Evolutionary conservation across 1,140 invertebrate genomes (phyloP), one percentile per base, ranked within the genome.

Genomic region (Drosophila ercepeae): DNA sequence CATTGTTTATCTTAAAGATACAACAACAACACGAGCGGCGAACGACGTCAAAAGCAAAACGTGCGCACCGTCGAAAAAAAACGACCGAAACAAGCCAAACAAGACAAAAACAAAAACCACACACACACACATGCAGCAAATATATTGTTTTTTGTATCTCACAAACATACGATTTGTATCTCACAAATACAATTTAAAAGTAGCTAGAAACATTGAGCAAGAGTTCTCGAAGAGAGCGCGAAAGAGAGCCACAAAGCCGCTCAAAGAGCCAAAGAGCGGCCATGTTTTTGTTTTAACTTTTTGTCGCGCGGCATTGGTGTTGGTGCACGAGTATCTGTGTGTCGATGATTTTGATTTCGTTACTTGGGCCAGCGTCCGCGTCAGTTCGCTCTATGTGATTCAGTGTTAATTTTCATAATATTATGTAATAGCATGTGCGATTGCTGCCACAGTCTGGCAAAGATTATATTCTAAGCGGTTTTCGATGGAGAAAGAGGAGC

Each of bases 381-480:
- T 83, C 63, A 61, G 48, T 58, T 65, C 27, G 63, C 48, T 45
- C 65, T 57, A 27, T 68, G 79, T 84, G 78, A 83, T 86, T 86
- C 83, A 88, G 83, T 88, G 82, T 88, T 88, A 88, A 88, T 88
- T 88, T 88, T 88, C 83, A 88, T 88, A 88, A 88, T 75, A 88
- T 88, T 89, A 89, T 88, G 83, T 88, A 88, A 89, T 63, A 83
- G 65, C 72, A 82, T 82, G 78, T 83, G 73, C 60, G 58, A 59
- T 44, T 14, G 39, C 39, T 13, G 36, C 34, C 3, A 14, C 34
- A 49, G 60, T 13, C 19, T 11, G 48, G 19, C n/a, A 13, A 23
- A 25, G 34, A 65, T 11, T 3, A n/a, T 27, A 8, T 44, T 36
- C 77, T 44, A 4, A 13, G 13, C 11, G 32, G 4, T 16, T 21